Conservation (phyloP, 2,113 vertebrate species). For the Pluvialis apricaria region DNA sequence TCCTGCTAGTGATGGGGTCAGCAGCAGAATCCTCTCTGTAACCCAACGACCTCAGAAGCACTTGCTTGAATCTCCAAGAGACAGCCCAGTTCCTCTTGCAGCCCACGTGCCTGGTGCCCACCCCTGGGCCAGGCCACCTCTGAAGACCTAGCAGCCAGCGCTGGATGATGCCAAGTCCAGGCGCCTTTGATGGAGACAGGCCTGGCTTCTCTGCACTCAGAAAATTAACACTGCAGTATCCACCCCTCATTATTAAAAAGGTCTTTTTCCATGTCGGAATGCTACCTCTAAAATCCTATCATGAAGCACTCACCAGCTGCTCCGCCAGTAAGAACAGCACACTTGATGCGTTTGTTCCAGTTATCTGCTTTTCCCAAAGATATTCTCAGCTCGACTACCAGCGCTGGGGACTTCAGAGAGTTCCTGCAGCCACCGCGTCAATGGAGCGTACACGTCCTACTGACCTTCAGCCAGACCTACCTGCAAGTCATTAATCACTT, state of each 20-base stretch:
- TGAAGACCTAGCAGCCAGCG: too few relatives aligned
- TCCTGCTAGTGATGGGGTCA: background rate
- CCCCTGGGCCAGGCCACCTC: too few relatives aligned
- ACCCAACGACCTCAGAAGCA: background rate
- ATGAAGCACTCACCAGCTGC: background rate
- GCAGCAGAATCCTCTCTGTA: background rate
- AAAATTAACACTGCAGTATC: background rate
- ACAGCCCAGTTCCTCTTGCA: rapidly evolving
- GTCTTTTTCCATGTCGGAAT: background rate
- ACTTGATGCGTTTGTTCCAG: background rate
- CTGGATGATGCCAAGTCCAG: background rate
- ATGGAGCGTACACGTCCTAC: background rate
- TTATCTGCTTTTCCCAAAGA: background rate
- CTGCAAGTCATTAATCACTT: background rate
- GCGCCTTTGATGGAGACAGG: background rate
- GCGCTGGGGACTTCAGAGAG: background rate
- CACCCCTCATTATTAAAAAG: background rate
- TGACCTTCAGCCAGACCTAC: conserved; percentile 30
- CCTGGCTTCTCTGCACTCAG: background rate
- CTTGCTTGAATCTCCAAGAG: background rate
- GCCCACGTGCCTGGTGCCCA: background rate
- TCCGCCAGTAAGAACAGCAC: rapidly evolving
- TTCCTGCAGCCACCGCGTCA: background rate
- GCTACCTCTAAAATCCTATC: background rate
- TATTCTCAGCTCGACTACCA: background rate